Percentiles rank a stretch among this genome's conserved stretches.
These are phyloP conservation scores for Busarellus nigricollis DNA, from an alignment of 2,797 vertebrate species.

Conservation along the genomic window DNA sequence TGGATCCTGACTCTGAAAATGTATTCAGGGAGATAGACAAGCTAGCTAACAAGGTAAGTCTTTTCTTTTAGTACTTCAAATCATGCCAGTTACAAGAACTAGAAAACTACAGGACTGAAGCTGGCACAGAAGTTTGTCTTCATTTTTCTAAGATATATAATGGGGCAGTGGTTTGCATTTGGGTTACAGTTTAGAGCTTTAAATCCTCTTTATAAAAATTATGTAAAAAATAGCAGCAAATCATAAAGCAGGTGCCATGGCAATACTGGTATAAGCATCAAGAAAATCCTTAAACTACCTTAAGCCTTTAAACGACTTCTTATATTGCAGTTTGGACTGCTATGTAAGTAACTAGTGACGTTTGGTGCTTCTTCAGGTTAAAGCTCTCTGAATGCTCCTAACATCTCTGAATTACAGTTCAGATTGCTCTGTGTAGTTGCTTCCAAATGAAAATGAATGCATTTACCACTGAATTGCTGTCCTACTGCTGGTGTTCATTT, in stretches of 20 bases:
- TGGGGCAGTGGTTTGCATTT: rapidly evolving
- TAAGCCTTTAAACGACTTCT: background rate
- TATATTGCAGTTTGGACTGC: background rate
- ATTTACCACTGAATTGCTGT: background rate
- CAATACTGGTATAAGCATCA: background rate
- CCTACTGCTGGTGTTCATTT: background rate
- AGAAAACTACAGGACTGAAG: background rate
- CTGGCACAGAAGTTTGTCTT: background rate
- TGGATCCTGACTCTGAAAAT: background rate
- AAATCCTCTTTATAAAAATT: background rate
- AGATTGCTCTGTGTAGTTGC: background rate
- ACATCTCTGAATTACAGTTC: background rate
- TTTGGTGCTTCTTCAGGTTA: constrained; percentile 15
- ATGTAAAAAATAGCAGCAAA: background rate
- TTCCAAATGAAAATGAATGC: background rate
- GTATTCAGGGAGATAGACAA: background rate
- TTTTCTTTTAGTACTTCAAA: background rate
- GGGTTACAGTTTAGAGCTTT: background rate
- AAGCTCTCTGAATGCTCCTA: background rate
- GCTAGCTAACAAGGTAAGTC: background rate
- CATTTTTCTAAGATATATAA: background rate
- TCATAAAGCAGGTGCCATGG: background rate
- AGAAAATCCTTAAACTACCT: background rate
- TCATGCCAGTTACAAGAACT: background rate
- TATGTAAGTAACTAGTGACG: background rate